Evolutionary conservation across 2,113 vertebrate genomes (phyloP).

Genomic region (Artemisiospiza belli): DNA sequence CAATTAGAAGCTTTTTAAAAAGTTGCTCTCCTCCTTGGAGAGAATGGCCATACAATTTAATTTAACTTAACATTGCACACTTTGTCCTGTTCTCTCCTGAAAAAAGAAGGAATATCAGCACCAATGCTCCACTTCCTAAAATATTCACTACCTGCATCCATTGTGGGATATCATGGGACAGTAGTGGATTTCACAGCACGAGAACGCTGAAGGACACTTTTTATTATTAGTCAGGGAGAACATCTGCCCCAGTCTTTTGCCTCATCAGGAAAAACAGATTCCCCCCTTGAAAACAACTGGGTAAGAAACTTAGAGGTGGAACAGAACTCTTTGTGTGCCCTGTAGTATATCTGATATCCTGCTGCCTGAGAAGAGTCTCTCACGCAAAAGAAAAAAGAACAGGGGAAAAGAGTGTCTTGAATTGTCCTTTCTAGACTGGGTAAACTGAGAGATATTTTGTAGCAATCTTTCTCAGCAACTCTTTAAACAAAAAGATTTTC

Average conservation of each 20-base stretch:
- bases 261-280: constrained; percentile 39
- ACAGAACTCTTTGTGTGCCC: not conserved
- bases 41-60: not conserved
- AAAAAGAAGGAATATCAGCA: not conserved
- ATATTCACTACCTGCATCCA: not conserved
- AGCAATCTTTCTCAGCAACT: not conserved
- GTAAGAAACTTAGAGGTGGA: not conserved
- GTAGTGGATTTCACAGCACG: constrained; percentile 25
- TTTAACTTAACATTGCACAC: not conserved
- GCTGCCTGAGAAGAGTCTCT: not conserved
- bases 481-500: not conserved
- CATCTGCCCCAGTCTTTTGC: constrained; percentile 51
- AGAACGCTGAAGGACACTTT: constrained; percentile 42
- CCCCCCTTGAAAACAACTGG: constrained; percentile 9
- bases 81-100: not conserved
- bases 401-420: not conserved
- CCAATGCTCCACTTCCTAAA: not conserved
- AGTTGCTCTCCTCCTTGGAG: not conserved
- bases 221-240: constrained; percentile 59
- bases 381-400: not conserved
- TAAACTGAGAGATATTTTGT: not conserved
- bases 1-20: not conserved
- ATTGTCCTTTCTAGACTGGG: not conserved
- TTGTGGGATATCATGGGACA: not conserved
- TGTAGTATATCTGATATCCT: not conserved